A percentile compares a stretch with the other conserved stretches of the same genome.
Evolutionary conservation across 2,888 invertebrate genomes (phyloP).

Genomic region (Noctua pronuba): DNA sequence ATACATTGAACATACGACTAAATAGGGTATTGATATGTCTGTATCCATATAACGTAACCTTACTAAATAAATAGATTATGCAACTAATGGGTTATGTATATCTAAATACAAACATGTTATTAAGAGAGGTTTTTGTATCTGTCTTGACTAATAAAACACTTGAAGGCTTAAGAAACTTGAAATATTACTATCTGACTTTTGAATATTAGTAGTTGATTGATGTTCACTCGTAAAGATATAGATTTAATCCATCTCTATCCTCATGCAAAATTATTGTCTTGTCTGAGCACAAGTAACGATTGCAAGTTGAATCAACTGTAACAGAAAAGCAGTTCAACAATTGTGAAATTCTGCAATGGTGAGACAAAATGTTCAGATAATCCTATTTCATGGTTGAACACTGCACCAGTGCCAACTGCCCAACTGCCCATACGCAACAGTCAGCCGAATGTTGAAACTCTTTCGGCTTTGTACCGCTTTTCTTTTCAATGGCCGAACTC

Average conservation of each 20-base stretch:
- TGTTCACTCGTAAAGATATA: not conserved
- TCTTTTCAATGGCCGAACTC: slow-evolving; percentile 57
- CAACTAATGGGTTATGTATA: not conserved
- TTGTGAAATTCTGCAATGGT: slow-evolving; percentile 54
- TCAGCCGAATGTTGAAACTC: slow-evolving; percentile 67
- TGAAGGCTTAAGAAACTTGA: not conserved
- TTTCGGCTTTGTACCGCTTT: slow-evolving; percentile 59
- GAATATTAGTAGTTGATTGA: slow-evolving; percentile 12
- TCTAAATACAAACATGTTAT: not conserved
- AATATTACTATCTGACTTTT: not conserved
- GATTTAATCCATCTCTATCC: slow-evolving; percentile 7
- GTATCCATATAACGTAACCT: not conserved
- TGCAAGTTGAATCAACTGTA: slow-evolving; percentile 22
- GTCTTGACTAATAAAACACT: not conserved
- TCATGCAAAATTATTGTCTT: not conserved
- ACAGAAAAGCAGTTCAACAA: slow-evolving; percentile 40
- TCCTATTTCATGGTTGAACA: slow-evolving; percentile 71
- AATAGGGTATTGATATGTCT: not conserved
- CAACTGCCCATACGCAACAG: slow-evolving; percentile 65
- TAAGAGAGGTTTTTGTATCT: not conserved
- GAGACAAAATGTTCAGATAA: slow-evolving; percentile 65
- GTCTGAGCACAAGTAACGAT: slow-evolving; percentile 9
- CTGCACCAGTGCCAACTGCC: slow-evolving; percentile 38
- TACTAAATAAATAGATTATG: not conserved
- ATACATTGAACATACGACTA: not conserved